Base-by-base conservation (phyloP, 2,888 invertebrate genomes). In the Noctua janthe region DNA sequence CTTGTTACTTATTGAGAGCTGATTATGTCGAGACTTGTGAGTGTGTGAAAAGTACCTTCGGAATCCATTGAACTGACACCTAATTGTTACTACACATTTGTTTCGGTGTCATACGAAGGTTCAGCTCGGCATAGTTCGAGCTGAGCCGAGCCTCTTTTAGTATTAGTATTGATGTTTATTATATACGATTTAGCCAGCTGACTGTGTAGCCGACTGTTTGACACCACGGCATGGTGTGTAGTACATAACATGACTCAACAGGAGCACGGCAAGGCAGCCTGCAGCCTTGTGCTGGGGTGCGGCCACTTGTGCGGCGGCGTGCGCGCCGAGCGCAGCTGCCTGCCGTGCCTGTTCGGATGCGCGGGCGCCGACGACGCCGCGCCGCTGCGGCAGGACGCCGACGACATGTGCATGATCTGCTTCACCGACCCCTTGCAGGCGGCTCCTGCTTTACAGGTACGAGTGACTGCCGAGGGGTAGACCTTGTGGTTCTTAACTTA, bases 391-490 rank as follows among this genome's bases (percentile, higher is more conserved):
- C 99, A 99, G 95, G 99, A 99, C 94, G 99, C 99, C 0, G 99
- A 99, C 92, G 99, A 99, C 94, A 99, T 99, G 99, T 99, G 99
- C 96, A 99, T 99, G 99, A 99, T 99, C 90, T 99, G 99, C 95
- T 99, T 99, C 96, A 99, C 99, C 0, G 99, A 99, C 94, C 99
- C 99, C 1, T 96, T 99, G 67, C 98, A 99, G 54, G 99, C 99
- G 87, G 99, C 99, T 0, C 99, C 99, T 17, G 99, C 99, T 5
- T 98, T 99, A 92, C 98, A 99, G 97, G 98, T 98, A 56, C 39
- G 39, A 54, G 7, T 43, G 17, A 35, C n/a, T 5, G 59, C n/a
- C n/a, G 17, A 64, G 17, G 64, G n/a, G 10, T 64, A 64, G 17
- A 29, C 29, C 6, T 62, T 8, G 2, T 62, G 29, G 62, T 17